Conservation (phyloP, 2,113 vertebrate species). For the Eupsittula cactorum region DNA sequence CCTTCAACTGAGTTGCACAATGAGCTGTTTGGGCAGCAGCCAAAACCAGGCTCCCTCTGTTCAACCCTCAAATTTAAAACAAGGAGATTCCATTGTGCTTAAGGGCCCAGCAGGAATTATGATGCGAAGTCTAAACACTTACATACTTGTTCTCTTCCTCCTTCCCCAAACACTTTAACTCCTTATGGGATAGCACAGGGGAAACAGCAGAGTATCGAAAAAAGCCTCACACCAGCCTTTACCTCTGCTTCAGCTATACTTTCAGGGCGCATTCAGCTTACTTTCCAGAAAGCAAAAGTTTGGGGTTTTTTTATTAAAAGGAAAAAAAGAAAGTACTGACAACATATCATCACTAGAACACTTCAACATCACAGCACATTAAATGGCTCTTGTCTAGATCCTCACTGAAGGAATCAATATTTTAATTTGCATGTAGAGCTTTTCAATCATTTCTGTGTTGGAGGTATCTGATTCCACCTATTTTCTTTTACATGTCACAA, state of each 20-base stretch:
- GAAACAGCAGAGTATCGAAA: not conserved
- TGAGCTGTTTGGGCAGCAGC: constrained; percentile 71
- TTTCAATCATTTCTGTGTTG: not conserved
- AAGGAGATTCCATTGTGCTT: constrained; percentile 73
- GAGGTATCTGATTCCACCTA: not conserved
- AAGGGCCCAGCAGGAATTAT: constrained; percentile 63
- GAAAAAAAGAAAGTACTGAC: not conserved
- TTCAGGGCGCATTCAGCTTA: not conserved
- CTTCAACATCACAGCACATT: not conserved
- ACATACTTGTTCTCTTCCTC: constrained; percentile 62
- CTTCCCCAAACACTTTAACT: constrained; percentile 53
- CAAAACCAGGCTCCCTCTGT: constrained; percentile 67
- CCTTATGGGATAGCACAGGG: constrained; percentile 1
- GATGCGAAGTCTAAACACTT: constrained; percentile 66
- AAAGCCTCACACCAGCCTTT: not conserved
- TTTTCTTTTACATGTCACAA: not conserved
- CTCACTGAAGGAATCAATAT: not conserved
- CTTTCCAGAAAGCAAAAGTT: not conserved
- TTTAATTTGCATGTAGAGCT: not conserved
- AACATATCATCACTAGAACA: not conserved
- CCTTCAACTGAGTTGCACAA: constrained; percentile 71
- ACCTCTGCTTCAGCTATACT: not conserved
- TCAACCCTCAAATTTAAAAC: constrained; percentile 72
- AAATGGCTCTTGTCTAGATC: not conserved
- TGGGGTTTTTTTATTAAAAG: not conserved